Evolutionary conservation across 2,888 invertebrate species (phyloP).

Genomic region (Trimorus sp.): DNA sequence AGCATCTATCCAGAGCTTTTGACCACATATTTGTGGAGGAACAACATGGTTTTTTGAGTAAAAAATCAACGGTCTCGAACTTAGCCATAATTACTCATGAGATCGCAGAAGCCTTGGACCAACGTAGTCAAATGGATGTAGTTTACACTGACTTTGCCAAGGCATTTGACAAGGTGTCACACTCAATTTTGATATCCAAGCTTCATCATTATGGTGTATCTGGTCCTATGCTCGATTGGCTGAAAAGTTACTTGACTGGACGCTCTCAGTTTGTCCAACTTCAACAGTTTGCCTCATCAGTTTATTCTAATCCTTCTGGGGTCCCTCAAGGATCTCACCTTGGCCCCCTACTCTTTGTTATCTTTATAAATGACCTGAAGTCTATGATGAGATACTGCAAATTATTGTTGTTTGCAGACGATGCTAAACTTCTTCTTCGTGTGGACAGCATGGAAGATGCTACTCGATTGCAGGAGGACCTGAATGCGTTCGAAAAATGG

Average conservation of each 20-base stretch:
- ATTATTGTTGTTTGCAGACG: too few relatives aligned
- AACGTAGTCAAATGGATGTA: slow-evolving; percentile 1
- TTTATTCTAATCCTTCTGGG: too few relatives aligned
- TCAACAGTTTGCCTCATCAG: not conserved
- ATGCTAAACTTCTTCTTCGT: too few relatives aligned
- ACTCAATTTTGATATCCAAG: not conserved
- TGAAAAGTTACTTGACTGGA: not conserved
- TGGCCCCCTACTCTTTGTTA: too few relatives aligned
- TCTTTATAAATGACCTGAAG: too few relatives aligned
- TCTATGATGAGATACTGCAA: too few relatives aligned
- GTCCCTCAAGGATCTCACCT: too few relatives aligned
- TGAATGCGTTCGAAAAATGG: too few relatives aligned
- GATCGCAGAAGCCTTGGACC: not conserved
- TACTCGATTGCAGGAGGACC: too few relatives aligned
- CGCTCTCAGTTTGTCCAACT: slow-evolving; percentile 2
- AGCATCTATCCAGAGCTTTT: not conserved
- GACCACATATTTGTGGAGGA: not conserved
- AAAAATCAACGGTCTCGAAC: not conserved
- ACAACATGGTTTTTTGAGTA: slow-evolving; percentile 2
- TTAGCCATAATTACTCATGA: not conserved
- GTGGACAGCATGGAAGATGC: too few relatives aligned
- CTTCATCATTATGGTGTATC: not conserved
- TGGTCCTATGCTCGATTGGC: not conserved
- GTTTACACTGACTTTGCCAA: slow-evolving; percentile 16
- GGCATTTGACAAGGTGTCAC: not conserved